phyloP scores from a whole-genome alignment of 2,113 vertebrate genomes.

The Dicaeum eximium region DNA sequence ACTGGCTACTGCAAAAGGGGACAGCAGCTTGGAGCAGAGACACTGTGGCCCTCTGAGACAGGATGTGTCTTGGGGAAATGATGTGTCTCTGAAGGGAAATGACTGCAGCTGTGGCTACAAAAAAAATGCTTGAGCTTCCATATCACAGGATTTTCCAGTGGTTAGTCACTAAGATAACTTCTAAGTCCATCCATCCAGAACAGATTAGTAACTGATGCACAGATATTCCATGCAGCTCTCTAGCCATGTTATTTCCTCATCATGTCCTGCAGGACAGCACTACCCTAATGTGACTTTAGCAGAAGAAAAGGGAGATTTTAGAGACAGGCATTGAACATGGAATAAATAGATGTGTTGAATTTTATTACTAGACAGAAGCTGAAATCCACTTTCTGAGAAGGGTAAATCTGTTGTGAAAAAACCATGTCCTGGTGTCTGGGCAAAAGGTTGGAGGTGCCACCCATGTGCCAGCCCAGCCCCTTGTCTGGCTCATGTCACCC shows the following conservation, averaged over 20 bases:
- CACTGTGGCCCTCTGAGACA: conserved; percentile 65
- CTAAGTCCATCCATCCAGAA: conserved; percentile 66
- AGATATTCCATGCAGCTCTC: conserved; percentile 32
- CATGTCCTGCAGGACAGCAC: background rate
- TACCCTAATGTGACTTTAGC: background rate
- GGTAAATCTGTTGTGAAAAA: background rate
- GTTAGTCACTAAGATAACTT: conserved; percentile 74
- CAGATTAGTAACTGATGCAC: conserved; percentile 68
- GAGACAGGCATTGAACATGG: background rate
- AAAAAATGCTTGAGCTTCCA: conserved; percentile 39
- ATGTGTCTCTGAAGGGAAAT: conserved; percentile 73
- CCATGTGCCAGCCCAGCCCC: background rate
- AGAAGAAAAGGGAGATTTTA: background rate
- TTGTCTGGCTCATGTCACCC: background rate
- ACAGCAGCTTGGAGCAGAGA: conserved; percentile 50
- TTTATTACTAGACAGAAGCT: background rate
- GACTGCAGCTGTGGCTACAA: conserved; percentile 63
- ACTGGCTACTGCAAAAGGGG: background rate
- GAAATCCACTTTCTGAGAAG: background rate
- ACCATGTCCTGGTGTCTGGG: background rate
- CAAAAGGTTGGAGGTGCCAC: background rate
- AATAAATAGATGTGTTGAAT: background rate
- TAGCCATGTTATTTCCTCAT: background rate
- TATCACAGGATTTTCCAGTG: conserved; percentile 71
- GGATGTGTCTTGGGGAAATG: conserved; percentile 71